phyloP scores from a whole-genome alignment of 2,888 invertebrate species.

The Mimumesa dahlbomi region DNA sequence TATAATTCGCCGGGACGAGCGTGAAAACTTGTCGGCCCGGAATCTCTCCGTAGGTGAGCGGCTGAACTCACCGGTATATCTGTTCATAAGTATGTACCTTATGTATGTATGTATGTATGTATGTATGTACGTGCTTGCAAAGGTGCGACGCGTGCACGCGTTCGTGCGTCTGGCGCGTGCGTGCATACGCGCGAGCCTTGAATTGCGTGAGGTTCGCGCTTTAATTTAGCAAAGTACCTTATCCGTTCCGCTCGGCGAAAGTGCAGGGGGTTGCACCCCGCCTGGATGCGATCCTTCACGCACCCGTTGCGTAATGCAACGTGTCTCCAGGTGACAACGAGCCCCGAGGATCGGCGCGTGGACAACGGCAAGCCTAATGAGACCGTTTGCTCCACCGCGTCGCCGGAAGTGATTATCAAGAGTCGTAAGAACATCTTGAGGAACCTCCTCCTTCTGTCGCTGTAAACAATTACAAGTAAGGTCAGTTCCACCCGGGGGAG shows the following conservation, averaged over 20 bases:
- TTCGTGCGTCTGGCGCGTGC: slow-evolving; percentile 45
- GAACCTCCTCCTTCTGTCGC: slow-evolving; percentile 42
- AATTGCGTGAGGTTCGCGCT: slow-evolving; percentile 70
- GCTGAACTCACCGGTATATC: neutral
- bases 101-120: too few species aligned
- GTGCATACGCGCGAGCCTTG: slow-evolving; percentile 43
- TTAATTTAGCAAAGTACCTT: slow-evolving; percentile 73
- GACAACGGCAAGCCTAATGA: slow-evolving; percentile 48
- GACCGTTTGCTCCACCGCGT: neutral
- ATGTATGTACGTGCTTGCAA: slow-evolving; percentile 24
- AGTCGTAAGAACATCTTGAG: slow-evolving; percentile 14
- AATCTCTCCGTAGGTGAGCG: slow-evolving; percentile 35
- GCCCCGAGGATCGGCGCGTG: slow-evolving; percentile 60
- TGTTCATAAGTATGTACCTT: too few species aligned
- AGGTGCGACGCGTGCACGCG: slow-evolving; percentile 12
- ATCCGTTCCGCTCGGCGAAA: slow-evolving; percentile 64
- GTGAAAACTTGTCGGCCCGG: slow-evolving; percentile 25
- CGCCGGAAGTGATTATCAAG: slow-evolving; percentile 42
- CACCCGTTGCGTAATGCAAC: slow-evolving; percentile 53
- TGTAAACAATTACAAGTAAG: slow-evolving; percentile 5
- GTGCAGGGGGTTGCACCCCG: slow-evolving; percentile 39
- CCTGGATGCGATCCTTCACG: slow-evolving; percentile 49
- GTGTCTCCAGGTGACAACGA: slow-evolving; percentile 57
- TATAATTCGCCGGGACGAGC: slow-evolving; percentile 51
- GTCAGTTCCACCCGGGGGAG: neutral